These are phyloP conservation scores for Oreochromis grahami DNA, from an alignment of 2,797 vertebrate species.

Conservation along the genomic window DNA sequence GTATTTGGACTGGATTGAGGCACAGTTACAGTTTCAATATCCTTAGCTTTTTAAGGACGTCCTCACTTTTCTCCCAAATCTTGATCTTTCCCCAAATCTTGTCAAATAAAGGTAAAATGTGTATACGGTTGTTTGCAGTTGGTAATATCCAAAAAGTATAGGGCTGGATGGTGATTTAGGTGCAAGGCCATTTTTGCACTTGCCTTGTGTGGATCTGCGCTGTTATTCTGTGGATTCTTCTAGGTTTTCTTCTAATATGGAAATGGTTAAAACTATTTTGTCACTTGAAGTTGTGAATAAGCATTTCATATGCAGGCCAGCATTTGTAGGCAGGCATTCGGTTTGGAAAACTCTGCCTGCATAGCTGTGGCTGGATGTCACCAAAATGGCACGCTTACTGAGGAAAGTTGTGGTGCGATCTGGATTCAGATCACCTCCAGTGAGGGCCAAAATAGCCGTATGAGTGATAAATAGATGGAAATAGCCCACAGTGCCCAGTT, in stretches of 20 bases:
- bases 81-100: background rate
- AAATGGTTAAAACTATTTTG: background rate
- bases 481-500: conserved; percentile 66
- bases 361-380: conserved; percentile 30
- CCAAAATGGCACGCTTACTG: conserved; percentile 54
- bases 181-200: background rate
- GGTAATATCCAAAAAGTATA: background rate
- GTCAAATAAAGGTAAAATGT: background rate
- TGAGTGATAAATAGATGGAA: conserved; percentile 67
- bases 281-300: background rate
- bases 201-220: background rate
- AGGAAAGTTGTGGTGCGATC: conserved; percentile 48
- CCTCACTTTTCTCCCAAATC: background rate
- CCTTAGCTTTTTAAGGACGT: background rate
- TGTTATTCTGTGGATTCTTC: background rate
- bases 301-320: conserved; percentile 28
- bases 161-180: background rate
- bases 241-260: background rate
- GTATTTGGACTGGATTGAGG: background rate
- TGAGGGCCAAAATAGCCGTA: conserved; percentile 53
- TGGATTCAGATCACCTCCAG: conserved; percentile 53
- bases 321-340: background rate
- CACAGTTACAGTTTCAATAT: background rate
- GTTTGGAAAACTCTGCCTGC: background rate
- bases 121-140: background rate